phyloP scores from a whole-genome alignment of 1,140 invertebrate species.

The Reticulitermes speratus region DNA sequence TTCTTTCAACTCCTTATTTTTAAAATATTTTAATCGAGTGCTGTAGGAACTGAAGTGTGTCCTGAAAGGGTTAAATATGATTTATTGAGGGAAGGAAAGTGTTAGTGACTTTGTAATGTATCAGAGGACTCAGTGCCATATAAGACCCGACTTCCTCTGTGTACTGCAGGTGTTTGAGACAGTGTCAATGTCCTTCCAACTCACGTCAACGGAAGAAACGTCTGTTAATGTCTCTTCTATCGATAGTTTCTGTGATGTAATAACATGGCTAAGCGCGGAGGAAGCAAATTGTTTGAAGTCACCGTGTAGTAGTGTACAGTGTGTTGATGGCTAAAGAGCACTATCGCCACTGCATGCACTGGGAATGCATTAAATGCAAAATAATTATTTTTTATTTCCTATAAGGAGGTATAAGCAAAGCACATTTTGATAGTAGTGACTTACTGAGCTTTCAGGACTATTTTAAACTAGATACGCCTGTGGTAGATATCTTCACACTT shows the following conservation, averaged over 20 bases:
- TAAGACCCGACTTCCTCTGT: background rate
- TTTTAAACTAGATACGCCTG: too few species aligned
- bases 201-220: background rate
- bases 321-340: background rate
- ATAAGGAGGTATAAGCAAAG: background rate
- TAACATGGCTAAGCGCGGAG: background rate
- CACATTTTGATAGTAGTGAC: too few species aligned
- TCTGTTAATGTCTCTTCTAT: background rate
- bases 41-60: too few species aligned
- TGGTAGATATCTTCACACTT: too few species aligned
- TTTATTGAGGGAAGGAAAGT: too few species aligned
- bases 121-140: background rate
- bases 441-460: too few species aligned
- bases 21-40: too few species aligned
- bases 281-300: background rate
- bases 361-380: background rate
- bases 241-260: background rate
- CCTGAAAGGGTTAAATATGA: too few species aligned
- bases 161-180: background rate
- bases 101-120: background rate
- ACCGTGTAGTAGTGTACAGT: background rate
- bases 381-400: background rate
- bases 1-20: too few species aligned
- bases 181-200: background rate
- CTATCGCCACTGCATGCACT: background rate